Evolutionary conservation across 1,140 invertebrate genomes (phyloP), one percentile per base, ranked within the genome.

Genomic region (Drosophila arizonae): DNA sequence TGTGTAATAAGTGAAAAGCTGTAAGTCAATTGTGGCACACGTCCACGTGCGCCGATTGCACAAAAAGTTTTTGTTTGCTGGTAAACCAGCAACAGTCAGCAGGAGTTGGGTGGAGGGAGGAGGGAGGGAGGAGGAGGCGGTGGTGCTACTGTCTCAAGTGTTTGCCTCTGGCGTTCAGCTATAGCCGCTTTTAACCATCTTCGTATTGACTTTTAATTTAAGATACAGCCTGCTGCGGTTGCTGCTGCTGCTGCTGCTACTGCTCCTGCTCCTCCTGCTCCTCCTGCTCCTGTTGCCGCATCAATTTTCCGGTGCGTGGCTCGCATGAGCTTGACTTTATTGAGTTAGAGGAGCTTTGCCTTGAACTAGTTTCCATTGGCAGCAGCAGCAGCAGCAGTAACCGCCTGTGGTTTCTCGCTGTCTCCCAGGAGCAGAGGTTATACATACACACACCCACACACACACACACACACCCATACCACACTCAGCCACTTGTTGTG

Each of bases 121-220:
- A 17, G 17, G 15, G 13, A n/a, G 13, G 3, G 13, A 17, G 17
- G 17, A 17, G 17, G 17, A 17, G 17, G 17, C 17, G 21, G 21
- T 24, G 21, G 21, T 24, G 39, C 39, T 41, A 6, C 10, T 43
- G 41, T n/a, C 39, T 67, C 24, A 28, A 60, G 43, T 17, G n/a
- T 46, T 33, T 60, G 56, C 50, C 66, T n/a, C n/a, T 45, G n/a
- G 51, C 41, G 30, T 28, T 54, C 28, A 5, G 48, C 15, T 17
- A 33, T 9, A 71, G 61, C 50, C 11, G 36, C 36, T 3, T 41
- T 61, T 46, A 51, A 65, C 57, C 67, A 76, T 62, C 51, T 51
- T 26, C 46, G 76, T 74, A 76, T 85, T 78, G 75, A 78, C 75
- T 76, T 87, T 57, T 78, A 85, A 85, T 75, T 78, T 56, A 54